phyloP scores from a whole-genome alignment of 2,888 invertebrate species.

The Meiosimyza platycephala region DNA sequence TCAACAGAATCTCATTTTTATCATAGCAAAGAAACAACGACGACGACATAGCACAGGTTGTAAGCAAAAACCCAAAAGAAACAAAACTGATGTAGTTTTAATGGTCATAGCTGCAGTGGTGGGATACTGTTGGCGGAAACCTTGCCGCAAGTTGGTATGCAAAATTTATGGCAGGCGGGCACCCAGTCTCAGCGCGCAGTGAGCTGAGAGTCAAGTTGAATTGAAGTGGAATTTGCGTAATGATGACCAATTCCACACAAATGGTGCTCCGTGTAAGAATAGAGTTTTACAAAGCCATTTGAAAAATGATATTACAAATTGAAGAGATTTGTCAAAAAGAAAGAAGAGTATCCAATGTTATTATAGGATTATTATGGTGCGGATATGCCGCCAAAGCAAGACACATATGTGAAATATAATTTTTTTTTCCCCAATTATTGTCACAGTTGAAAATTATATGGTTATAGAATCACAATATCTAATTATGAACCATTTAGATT shows the following conservation, averaged over 20 bases:
- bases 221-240: slow-evolving; percentile 28
- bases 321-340: slow-evolving; percentile 63
- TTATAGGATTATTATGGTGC: slow-evolving; percentile 1
- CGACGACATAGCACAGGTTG: slow-evolving; percentile 24
- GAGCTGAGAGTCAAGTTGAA: neutral
- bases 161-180: slow-evolving; percentile 3
- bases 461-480: too few species aligned
- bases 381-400: slow-evolving; percentile 34
- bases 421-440: too few species aligned
- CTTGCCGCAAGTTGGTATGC: slow-evolving; percentile 18
- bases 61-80: slow-evolving; percentile 6
- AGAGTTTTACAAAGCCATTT: slow-evolving; percentile 49
- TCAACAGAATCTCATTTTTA: slow-evolving; percentile 64
- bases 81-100: slow-evolving; percentile 3
- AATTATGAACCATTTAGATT: too few species aligned
- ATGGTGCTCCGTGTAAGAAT: slow-evolving; percentile 15
- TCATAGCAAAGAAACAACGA: slow-evolving; percentile 29
- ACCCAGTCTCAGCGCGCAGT: too few species aligned
- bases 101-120: slow-evolving; percentile 2
- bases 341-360: neutral
- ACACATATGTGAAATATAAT: slow-evolving; percentile 10
- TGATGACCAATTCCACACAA: slow-evolving; percentile 36
- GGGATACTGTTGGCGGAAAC: neutral
- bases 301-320: slow-evolving; percentile 67
- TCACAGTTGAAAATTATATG: too few species aligned